Percentiles rank a stretch among this genome's conserved stretches.
These are phyloP conservation scores for Chirona hameri DNA, from an alignment of 2,888 invertebrate genomes.

Conservation along the genomic window DNA sequence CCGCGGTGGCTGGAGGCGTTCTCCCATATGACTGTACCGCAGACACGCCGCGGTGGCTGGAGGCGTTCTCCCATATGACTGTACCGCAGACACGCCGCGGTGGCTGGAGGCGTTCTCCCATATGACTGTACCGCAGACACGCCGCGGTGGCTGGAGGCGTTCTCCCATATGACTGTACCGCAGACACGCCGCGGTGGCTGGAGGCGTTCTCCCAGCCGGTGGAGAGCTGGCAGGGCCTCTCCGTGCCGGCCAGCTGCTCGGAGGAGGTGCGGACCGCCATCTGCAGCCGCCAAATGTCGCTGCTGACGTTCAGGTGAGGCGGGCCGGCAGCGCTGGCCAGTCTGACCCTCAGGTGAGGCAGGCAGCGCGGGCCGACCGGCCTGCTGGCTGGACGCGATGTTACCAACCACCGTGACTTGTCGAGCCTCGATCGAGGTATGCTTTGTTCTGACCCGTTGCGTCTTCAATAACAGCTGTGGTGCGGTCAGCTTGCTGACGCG, in stretches of 20 bases:
- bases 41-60: too few relatives aligned
- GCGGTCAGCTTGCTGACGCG: too few relatives aligned
- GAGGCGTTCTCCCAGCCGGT: constrained; percentile 72
- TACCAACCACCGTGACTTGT: too few relatives aligned
- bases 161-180: constrained; percentile 56
- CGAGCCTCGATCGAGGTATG: too few relatives aligned
- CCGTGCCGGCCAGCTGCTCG: constrained; percentile 48
- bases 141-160: constrained; percentile 77
- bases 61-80: too few relatives aligned
- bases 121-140: too few relatives aligned
- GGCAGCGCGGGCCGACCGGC: neutral
- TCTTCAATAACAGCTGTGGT: too few relatives aligned
- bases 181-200: constrained; percentile 81
- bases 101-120: too few relatives aligned
- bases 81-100: too few relatives aligned
- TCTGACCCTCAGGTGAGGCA: neutral
- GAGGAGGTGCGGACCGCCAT: constrained; percentile 46
- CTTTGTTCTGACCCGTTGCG: too few relatives aligned
- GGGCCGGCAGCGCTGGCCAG: neutral
- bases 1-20: constrained; percentile 34
- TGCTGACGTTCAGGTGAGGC: constrained; percentile 67
- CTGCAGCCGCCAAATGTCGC: constrained; percentile 52
- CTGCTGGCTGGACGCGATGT: too few relatives aligned
- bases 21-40: too few relatives aligned
- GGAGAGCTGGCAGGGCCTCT: constrained; percentile 79